Evolutionary conservation across 2,888 invertebrate genomes (phyloP).

Genomic region (Hybos culiciformis): DNA sequence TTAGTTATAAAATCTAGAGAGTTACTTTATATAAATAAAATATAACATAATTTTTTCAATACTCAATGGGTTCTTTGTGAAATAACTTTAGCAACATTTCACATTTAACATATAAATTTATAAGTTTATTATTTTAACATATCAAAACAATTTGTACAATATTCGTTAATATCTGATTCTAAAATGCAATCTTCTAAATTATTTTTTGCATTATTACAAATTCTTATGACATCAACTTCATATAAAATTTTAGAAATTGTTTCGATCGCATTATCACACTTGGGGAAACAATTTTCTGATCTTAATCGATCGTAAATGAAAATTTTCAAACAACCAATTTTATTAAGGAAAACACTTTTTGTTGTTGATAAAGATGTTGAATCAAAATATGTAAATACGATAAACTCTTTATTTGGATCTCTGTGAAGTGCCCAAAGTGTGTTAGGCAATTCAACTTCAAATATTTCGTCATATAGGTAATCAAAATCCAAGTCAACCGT

Average conservation of each 20-base stretch:
- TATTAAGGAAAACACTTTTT: slow-evolving; percentile 7
- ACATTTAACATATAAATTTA: too few relatives aligned
- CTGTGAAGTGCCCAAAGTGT: slow-evolving; percentile 14
- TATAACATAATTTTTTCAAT: too few relatives aligned
- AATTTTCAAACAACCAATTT: slow-evolving; percentile 1
- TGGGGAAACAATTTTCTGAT: background rate
- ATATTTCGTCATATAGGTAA: slow-evolving; percentile 13
- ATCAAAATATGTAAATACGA: slow-evolving; percentile 13
- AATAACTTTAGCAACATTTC: too few relatives aligned
- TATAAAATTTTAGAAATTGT: background rate
- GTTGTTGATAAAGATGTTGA: background rate
- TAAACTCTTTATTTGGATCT: slow-evolving; percentile 11
- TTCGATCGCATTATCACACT: background rate
- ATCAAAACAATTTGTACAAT: too few relatives aligned
- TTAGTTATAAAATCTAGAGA: too few relatives aligned
- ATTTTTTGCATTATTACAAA: background rate
- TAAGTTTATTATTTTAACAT: too few relatives aligned
- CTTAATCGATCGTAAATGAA: slow-evolving; percentile 1
- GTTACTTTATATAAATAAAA: too few relatives aligned
- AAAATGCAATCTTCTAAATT: background rate
- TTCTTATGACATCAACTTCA: slow-evolving; percentile 5
- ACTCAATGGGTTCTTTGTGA: too few relatives aligned
- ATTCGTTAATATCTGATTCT: background rate
- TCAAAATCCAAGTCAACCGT: too few relatives aligned
- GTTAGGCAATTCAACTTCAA: slow-evolving; percentile 13